A percentile compares a stretch with the other conserved stretches of the same genome.
phyloP scores from a whole-genome alignment of 2,797 vertebrate species.

The Danio aesculapii region DNA sequence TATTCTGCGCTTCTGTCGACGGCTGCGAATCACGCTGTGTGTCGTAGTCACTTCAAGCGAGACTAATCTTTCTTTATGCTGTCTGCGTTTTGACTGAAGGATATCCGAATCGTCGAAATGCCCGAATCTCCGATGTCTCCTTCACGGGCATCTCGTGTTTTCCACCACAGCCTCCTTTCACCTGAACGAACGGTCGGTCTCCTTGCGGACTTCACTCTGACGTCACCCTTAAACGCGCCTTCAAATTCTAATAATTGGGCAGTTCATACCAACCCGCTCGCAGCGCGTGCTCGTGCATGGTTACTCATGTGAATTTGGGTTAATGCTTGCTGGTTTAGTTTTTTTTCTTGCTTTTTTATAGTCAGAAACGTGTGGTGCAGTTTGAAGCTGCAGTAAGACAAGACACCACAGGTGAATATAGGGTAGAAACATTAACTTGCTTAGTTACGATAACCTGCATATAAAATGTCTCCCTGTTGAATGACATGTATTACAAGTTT shows the following conservation, averaged over 20 bases:
- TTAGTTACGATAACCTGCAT: too few relatives aligned
- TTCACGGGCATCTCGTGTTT: slow-evolving; percentile 21
- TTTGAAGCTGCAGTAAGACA: neutral
- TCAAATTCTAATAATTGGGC: slow-evolving; percentile 28
- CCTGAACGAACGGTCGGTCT: slow-evolving; percentile 46
- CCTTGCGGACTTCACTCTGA: slow-evolving; percentile 43
- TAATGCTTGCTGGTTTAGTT: neutral
- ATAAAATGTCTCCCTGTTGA: too few relatives aligned
- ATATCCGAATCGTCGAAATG: neutral
- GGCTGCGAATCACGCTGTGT: neutral
- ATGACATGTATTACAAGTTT: too few relatives aligned
- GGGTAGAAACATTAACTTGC: too few relatives aligned
- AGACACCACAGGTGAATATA: neutral
- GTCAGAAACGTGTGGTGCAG: neutral
- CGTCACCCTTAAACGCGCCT: slow-evolving; percentile 56
- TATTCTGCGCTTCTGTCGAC: neutral
- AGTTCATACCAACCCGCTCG: slow-evolving; percentile 5
- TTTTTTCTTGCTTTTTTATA: neutral
- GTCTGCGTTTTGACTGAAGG: neutral
- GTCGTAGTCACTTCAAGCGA: slow-evolving; percentile 29
- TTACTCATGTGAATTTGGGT: neutral
- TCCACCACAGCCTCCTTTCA: slow-evolving; percentile 42
- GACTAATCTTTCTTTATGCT: slow-evolving; percentile 5
- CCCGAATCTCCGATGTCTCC: neutral
- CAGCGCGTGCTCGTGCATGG: slow-evolving; percentile 9